Evolutionary conservation across 1,140 invertebrate species (phyloP), one percentile per base, ranked within the genome.

Genomic region (Euura saliciscinereae): DNA sequence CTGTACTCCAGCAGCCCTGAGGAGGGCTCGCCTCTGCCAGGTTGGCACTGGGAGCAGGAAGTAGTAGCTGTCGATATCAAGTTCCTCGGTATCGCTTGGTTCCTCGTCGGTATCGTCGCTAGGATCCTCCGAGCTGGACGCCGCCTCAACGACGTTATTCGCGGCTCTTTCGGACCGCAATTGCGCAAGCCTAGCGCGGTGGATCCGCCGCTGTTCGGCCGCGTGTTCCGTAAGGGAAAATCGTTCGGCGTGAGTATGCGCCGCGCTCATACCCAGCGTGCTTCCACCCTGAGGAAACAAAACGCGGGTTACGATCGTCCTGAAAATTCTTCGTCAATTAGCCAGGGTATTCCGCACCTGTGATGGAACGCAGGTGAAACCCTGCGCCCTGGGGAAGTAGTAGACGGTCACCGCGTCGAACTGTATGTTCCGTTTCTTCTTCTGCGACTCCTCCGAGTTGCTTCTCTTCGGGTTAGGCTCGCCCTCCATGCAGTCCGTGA

Each of bases 351-450:
- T 4, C 71, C 76, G 81, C 82, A 91, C 90, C 88, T 97, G 95
- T 69, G 97, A 98, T 70, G 98, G 98, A 69, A 99, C 96, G 90
- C 97, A 99, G 11, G 96, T 96, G 86, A 99, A 99, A n/a, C 98
- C 98, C 90, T 99, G 98, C 65, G 95, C 91, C 82, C 98, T 88
- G 0, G 95, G 95, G 85, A 99, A 99, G 88, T 98, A 98, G 86
- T 93, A 99, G 1, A 99, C 96, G 43, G 96, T 97, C 1, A 99
- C 97, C 77, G 92, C 93, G 78, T 97, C 94, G 85, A 99, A 99
- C 68, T 94, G 92, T 73, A 99, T 95, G 51, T 90, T 91, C 74
- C 92, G 91, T 82, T 94, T 94, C 83, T 91, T 91, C 82, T 93
- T 94, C 43, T 83, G 76, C 3, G 86, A 78, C 69, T 87, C 83